These are phyloP conservation scores for Pterophyllum scalare DNA, from an alignment of 2,113 vertebrate genomes.

Conservation along the genomic window DNA sequence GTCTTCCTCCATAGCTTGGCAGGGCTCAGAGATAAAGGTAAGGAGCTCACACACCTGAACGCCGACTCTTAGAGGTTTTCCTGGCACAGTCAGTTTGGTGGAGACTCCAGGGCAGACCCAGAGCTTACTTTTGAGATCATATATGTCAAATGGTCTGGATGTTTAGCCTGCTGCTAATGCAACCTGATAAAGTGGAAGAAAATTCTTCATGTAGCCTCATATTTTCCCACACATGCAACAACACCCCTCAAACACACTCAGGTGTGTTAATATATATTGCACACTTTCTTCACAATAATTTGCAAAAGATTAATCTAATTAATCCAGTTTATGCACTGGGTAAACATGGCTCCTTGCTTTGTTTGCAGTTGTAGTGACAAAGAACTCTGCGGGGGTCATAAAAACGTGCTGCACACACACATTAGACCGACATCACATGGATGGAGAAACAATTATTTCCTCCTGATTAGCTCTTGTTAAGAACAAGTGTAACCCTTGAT, in stretches of 20 bases:
- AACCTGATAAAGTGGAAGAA: not conserved
- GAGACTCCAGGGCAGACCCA: not conserved
- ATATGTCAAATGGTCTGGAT: not conserved
- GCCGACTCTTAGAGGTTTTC: too few relatives aligned
- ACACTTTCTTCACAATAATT: not conserved
- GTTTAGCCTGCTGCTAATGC: rapidly evolving
- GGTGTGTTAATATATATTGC: not conserved
- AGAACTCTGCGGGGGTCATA: not conserved
- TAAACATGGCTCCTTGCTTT: not conserved
- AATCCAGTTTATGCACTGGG: not conserved
- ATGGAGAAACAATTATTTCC: not conserved
- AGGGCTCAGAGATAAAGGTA: not conserved
- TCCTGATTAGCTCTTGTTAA: not conserved
- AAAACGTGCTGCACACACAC: not conserved
- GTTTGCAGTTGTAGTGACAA: rapidly evolving
- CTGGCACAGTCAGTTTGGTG: too few relatives aligned
- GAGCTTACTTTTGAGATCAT: not conserved
- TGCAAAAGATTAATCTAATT: not conserved
- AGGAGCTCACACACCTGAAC: not conserved
- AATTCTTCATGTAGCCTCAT: rapidly evolving
- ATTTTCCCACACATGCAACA: not conserved
- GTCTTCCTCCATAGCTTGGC: not conserved
- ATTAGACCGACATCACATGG: constrained; percentile 3
- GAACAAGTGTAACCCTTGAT: not conserved
- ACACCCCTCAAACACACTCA: not conserved